These are phyloP conservation scores for Heliconius eleuchia DNA, from an alignment of 1,140 invertebrate genomes.

Conservation along the genomic window DNA sequence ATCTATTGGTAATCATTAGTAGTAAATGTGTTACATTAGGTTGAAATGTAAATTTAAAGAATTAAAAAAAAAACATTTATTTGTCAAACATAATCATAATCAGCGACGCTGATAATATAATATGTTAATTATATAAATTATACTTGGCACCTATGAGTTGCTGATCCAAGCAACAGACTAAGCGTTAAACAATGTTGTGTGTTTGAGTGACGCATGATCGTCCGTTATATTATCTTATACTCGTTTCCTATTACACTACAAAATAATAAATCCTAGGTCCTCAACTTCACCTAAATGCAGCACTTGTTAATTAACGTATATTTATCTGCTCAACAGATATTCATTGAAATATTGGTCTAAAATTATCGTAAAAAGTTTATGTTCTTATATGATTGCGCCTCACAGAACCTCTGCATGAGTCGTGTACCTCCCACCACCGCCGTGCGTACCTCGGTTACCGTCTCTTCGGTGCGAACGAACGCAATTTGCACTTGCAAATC, in stretches of 20 bases:
- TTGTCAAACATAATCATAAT: too few species aligned
- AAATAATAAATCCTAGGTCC: neutral
- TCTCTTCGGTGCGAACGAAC: constrained; percentile 28
- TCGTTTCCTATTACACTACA: neutral
- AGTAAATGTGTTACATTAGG: too few species aligned
- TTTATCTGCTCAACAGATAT: too few species aligned
- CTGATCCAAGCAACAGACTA: neutral
- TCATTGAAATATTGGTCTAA: neutral
- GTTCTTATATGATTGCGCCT: neutral
- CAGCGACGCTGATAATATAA: too few species aligned
- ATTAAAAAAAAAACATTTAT: too few species aligned
- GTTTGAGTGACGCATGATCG: constrained; percentile 2
- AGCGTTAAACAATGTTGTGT: constrained; percentile 22
- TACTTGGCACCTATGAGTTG: constrained; percentile 24
- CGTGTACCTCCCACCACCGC: neutral
- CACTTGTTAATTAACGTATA: too few species aligned
- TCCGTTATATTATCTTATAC: constrained; percentile 3
- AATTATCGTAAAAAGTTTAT: neutral
- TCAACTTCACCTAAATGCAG: too few species aligned
- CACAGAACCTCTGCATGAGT: constrained; percentile 17
- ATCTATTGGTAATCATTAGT: too few species aligned
- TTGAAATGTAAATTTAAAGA: too few species aligned
- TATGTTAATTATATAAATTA: constrained; percentile 2
- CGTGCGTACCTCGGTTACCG: neutral
- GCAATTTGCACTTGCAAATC: constrained; percentile 31